These are phyloP conservation scores for Drosophila setifemur DNA, from an alignment of 1,140 invertebrate genomes.

Conservation along the genomic window DNA sequence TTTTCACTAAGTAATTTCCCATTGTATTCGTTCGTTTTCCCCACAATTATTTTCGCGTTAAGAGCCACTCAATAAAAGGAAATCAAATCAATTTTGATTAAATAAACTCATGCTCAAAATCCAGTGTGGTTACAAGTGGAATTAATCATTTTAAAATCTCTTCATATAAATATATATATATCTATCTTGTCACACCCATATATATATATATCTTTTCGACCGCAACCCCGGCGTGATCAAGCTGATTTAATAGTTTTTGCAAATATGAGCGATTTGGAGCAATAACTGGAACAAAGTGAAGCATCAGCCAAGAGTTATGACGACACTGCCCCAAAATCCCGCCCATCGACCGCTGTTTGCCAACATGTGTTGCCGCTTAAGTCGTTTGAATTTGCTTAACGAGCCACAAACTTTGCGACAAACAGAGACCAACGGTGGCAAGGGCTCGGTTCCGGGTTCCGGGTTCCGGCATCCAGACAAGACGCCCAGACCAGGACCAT, in stretches of 20 bases:
- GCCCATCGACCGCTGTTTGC: constrained; percentile 55
- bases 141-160: too few species aligned
- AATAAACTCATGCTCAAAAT: too few species aligned
- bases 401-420: constrained; percentile 79
- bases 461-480: neutral
- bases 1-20: too few species aligned
- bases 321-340: constrained; percentile 31
- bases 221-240: constrained; percentile 31
- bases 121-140: too few species aligned
- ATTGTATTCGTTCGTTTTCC: too few species aligned
- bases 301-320: constrained; percentile 66
- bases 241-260: constrained; percentile 68
- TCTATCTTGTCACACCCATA: constrained; percentile 11
- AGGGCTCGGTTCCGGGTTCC: constrained; percentile 2
- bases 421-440: constrained; percentile 48
- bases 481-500: neutral
- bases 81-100: neutral
- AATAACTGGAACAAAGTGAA: constrained; percentile 50
- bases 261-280: constrained; percentile 71
- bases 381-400: constrained; percentile 81
- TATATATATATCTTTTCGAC: too few species aligned
- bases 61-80: neutral
- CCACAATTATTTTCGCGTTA: too few species aligned
- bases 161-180: too few species aligned
- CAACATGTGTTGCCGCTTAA: constrained; percentile 78